A percentile compares a stretch with the other conserved stretches of the same genome.
phyloP scores from a whole-genome alignment of 2,888 invertebrate species.

The Boloria selene region DNA sequence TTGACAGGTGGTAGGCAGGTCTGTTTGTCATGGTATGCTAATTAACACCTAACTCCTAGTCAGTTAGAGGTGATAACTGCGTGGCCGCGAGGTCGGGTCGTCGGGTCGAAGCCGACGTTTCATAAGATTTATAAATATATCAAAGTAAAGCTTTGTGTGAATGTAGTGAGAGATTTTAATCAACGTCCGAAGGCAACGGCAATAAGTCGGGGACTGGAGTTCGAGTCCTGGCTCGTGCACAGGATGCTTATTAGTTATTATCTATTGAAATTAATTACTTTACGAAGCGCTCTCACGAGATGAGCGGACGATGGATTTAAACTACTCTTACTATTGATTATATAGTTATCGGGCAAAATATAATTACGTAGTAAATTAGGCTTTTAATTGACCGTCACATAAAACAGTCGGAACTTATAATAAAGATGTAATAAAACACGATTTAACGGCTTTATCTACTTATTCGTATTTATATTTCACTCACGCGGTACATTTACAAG shows the following conservation, averaged over 20 bases:
- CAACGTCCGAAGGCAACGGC: constrained; percentile 65
- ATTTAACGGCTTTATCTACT: no score
- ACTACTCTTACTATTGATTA: not conserved
- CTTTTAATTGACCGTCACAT: no score
- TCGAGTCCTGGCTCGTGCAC: constrained; percentile 55
- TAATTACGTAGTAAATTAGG: no score
- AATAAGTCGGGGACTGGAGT: constrained; percentile 52
- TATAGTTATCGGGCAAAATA: no score
- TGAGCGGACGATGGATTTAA: not conserved
- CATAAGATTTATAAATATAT: constrained; percentile 80
- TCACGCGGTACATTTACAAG: no score
- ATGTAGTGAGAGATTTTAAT: constrained; percentile 80
- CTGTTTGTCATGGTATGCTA: constrained; percentile 44
- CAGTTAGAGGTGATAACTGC: constrained; percentile 50
- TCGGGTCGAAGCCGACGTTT: constrained; percentile 64
- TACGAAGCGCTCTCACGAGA: not conserved
- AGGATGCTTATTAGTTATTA: constrained; percentile 45
- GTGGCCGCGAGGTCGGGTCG: constrained; percentile 47
- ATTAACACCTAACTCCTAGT: constrained; percentile 50
- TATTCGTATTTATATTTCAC: no score
- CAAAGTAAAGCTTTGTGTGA: constrained; percentile 78
- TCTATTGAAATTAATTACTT: constrained; percentile 1
- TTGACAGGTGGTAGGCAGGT: constrained; percentile 80
- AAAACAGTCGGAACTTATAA: not conserved
- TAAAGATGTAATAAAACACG: not conserved